These are phyloP conservation scores for Todiramphus saurophagus DNA, from an alignment of 2,113 vertebrate genomes.

Conservation along the genomic window DNA sequence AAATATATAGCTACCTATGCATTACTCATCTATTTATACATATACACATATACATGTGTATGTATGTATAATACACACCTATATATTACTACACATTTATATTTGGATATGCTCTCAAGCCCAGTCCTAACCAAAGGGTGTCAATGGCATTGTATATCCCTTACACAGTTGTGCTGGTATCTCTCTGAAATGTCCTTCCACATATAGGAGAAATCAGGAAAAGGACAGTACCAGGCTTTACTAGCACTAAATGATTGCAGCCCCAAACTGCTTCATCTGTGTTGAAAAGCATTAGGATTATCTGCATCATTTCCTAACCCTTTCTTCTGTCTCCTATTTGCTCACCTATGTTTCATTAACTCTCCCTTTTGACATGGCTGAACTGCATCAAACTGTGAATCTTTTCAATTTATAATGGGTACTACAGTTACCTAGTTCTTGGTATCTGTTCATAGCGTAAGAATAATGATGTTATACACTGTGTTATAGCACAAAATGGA, in stretches of 20 bases:
- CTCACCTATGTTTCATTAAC: neutral
- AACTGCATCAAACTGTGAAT: neutral
- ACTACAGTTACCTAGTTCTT: neutral
- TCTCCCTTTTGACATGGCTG: neutral
- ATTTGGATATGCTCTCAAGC: neutral
- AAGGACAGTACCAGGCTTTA: neutral
- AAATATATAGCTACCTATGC: neutral
- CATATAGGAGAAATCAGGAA: neutral
- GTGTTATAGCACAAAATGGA: neutral
- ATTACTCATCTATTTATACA: neutral
- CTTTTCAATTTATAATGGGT: neutral
- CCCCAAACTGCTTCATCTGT: neutral
- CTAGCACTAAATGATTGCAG: neutral
- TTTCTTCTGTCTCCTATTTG: neutral
- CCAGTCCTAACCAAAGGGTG: neutral
- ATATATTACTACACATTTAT: neutral
- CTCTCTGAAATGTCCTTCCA: neutral
- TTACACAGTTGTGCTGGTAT: neutral
- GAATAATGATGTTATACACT: neutral
- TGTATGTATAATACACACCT: neutral
- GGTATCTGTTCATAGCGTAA: neutral
- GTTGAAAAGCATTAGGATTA: neutral
- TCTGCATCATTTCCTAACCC: neutral
- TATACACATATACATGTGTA: rapidly evolving
- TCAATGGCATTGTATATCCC: neutral